These are phyloP conservation scores for Pycnomerus fuliginosus DNA, from an alignment of 2,888 invertebrate genomes.

Conservation along the genomic window DNA sequence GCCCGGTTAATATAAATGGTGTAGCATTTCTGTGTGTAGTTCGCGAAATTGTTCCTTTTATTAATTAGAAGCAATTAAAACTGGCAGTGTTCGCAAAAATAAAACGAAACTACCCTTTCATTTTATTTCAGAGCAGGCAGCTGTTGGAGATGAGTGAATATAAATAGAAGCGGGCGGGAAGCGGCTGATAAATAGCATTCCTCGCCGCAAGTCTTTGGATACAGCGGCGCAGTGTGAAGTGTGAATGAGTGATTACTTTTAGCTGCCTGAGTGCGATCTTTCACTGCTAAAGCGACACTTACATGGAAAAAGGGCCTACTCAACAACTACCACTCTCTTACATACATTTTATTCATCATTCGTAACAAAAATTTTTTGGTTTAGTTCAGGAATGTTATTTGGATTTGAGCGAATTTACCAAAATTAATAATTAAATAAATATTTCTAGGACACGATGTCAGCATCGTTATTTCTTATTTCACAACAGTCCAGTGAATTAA, in stretches of 20 bases:
- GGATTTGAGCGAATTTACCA: too few species aligned
- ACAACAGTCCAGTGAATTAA: too few species aligned
- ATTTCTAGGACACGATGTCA: too few species aligned
- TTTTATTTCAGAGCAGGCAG: constrained; percentile 32
- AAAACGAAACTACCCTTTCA: constrained; percentile 34
- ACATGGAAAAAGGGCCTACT: constrained; percentile 15
- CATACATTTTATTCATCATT: too few species aligned
- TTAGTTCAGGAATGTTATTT: too few species aligned
- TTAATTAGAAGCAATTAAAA: constrained; percentile 37
- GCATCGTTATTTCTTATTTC: too few species aligned
- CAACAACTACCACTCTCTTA: constrained; percentile 9
- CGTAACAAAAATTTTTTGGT: too few species aligned
- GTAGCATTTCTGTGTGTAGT: constrained; percentile 24
- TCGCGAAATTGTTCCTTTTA: constrained; percentile 28
- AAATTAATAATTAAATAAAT: too few species aligned
- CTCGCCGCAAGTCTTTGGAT: constrained; percentile 35
- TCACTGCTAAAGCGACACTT: constrained; percentile 21
- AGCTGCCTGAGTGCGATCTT: constrained; percentile 29
- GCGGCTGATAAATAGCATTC: constrained; percentile 39
- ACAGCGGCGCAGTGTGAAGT: constrained; percentile 34
- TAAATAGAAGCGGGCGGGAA: constrained; percentile 32
- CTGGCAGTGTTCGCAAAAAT: constrained; percentile 31
- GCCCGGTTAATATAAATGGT: constrained; percentile 25
- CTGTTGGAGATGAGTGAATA: constrained; percentile 33
- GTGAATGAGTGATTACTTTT: constrained; percentile 39